Base-by-base conservation (phyloP, 53 echinoderm and acorn worm genomes). In the Pentamera pediparva region DNA sequence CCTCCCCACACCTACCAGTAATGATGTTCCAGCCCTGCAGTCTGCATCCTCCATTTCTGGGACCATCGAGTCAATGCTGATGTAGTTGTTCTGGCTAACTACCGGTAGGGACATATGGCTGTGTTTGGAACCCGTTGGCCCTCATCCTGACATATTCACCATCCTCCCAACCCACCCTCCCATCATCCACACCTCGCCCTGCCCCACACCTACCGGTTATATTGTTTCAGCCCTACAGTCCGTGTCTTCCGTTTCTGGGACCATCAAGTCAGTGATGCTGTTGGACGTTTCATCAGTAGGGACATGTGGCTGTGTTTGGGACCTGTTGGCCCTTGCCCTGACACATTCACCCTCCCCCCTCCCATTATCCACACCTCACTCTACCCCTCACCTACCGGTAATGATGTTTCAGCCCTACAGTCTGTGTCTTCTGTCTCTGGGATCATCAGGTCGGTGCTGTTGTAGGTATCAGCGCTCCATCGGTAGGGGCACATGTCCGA, bases 401-500 rank as follows among this genome's bases (percentile, higher is more conserved):
- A 70, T 27, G 93, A 93, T 51, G 84, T 78, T 69, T 70, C 82
- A 64, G 89, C 86, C 75, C 74, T 84, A 70, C 93, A 93, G 79
- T 93, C 75, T 21, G 81, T 87, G 70, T 89, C 75, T 76, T 93
- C 93, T 19, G 31, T 13, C 4, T 35, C 27, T n/a, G 69, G 73
- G 9, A 67, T 11, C 32, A 33, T 51, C 6, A 72, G 33, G 35
- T 34, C 34, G 37, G 73, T 72, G 73, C 33, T n/a, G 55, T 51
- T 60, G 33, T 56, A 69, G 28, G 76, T 82, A 35, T 82, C 59
- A 10, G 86, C 70, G 43, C 74, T 86, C 89, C 91, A 89, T n/a
- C 78, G 70, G 28, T 85, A 65, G 2, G 98, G 91, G 62, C 98
- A 98, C 98, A 98, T 98, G 51, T 86, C 86, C 19, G 73, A 75